Base-by-base conservation (phyloP, 1,140 invertebrate genomes). In the Dreissena rostriformis region DNA sequence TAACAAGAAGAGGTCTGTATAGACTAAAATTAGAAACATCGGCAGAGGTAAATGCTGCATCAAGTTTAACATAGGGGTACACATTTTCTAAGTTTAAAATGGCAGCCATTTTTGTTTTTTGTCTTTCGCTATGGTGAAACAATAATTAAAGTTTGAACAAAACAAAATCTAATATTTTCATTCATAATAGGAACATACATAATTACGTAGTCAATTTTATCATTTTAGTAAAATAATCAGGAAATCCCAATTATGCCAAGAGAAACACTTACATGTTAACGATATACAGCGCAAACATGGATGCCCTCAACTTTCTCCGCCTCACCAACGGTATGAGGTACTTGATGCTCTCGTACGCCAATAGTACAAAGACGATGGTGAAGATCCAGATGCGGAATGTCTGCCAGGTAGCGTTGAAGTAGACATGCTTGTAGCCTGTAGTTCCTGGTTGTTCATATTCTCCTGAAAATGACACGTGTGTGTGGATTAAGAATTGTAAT, bases 391-490 rank as follows among this genome's bases (percentile, higher is more conserved):
- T 97, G 93, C 97, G 96, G 71, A 96, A 94, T 8, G 95, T 96
- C 84, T 96, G 96, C 57, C 93, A 91, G 6, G 96, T 97, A 28
- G 96, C 95, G 90, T 97, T 97, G 92, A 97, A 97, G 91, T 97
- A 97, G 89, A 97, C 95, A 90, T 97, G 96, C 91, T 97, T 97
- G 91, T 97, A 97, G 0, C 78, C 75, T 19, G 88, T 85, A 7
- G 61, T 67, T 79, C 92, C 91, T 57, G 95, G 91, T 29, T 91
- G 95, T 93, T 97, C 96, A 90, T 97, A 97, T 17, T 95, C 95
- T 66, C 94, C 96, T 96, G 95, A 75, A 86, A 94, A 94, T 55
- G 1, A 8, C n/a, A n/a, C n/a, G n/a, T n/a, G n/a, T n/a, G n/a
- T n/a, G n/a, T n/a, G n/a, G n/a, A n/a, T n/a, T n/a, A n/a, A n/a